phyloP scores from a whole-genome alignment of 2,797 vertebrate genomes.

The Poecilia velifera region DNA sequence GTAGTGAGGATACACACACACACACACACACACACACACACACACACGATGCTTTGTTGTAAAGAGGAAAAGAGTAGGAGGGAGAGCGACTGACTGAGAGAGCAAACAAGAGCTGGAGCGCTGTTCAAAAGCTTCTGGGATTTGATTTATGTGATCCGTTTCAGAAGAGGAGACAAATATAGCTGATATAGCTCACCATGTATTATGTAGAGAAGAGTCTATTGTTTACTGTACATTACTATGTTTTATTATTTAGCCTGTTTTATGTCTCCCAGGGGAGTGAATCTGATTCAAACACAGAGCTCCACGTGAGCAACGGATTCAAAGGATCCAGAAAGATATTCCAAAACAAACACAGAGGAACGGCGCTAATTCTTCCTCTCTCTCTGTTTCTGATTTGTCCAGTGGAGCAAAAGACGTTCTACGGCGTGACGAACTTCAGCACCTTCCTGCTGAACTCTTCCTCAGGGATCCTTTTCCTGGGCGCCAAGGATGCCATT shows the following conservation, averaged over 20 bases:
- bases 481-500: conserved; percentile 84
- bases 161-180: conserved; percentile 43
- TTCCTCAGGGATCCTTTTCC: conserved; percentile 76
- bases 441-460: conserved; percentile 84
- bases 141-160: conserved; percentile 28
- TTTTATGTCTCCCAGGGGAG: conserved; percentile 29
- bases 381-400: neutral
- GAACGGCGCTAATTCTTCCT: neutral
- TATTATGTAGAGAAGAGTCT: conserved; percentile 40
- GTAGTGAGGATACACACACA: conserved; percentile 39
- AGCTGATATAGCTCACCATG: conserved; percentile 33
- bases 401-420: conserved; percentile 53
- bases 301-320: conserved; percentile 11
- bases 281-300: conserved; percentile 4
- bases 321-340: neutral
- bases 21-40: conserved; percentile 18
- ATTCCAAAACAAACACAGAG: neutral
- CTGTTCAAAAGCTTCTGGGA: conserved; percentile 30
- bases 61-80: conserved; percentile 20
- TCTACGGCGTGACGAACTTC: conserved; percentile 75
- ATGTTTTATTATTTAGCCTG: conserved; percentile 47
- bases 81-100: conserved; percentile 18
- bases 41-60: conserved; percentile 18
- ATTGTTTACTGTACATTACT: conserved; percentile 40
- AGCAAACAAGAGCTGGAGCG: conserved; percentile 35